These are phyloP conservation scores for Gadus chalcogrammus DNA, from an alignment of 2,113 vertebrate species.

Conservation along the genomic window DNA sequence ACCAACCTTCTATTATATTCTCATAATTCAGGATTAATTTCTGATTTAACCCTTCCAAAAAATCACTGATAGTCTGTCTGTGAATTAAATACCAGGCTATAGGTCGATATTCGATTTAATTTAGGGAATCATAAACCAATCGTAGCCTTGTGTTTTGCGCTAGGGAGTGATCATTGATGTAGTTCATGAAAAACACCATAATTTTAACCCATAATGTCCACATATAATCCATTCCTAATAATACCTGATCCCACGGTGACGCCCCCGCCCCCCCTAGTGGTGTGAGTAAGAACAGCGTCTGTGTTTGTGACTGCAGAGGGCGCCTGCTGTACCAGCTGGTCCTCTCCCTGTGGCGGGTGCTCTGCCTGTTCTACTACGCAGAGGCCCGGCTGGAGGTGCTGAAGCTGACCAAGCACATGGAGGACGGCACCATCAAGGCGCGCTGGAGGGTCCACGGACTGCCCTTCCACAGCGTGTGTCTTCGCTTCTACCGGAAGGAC, in stretches of 20 bases:
- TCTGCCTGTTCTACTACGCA: slow-evolving; percentile 79
- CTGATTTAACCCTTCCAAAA: not conserved
- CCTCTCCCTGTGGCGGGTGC: slow-evolving; percentile 72
- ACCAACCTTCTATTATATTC: not conserved
- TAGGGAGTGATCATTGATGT: no score
- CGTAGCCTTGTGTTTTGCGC: no score
- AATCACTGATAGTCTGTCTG: no score
- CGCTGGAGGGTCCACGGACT: slow-evolving; percentile 84
- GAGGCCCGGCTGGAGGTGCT: slow-evolving; percentile 80
- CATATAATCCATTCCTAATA: no score
- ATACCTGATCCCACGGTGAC: no score
- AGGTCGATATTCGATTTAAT: not conserved
- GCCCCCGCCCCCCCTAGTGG: not conserved
- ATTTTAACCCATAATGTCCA: no score
- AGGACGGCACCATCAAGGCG: slow-evolving; percentile 82
- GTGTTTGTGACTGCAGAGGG: slow-evolving; percentile 60
- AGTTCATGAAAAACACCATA: no score
- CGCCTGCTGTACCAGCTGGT: slow-evolving; percentile 68
- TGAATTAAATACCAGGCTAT: no score
- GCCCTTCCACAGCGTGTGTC: slow-evolving; percentile 73
- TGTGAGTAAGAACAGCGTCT: not conserved
- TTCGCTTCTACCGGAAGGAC: slow-evolving; percentile 82
- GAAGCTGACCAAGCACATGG: slow-evolving; percentile 82
- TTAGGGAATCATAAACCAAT: no score
- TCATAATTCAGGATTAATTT: not conserved